Conservation (phyloP, 2,113 vertebrate genomes). For the Corythornis madagascariensis region DNA sequence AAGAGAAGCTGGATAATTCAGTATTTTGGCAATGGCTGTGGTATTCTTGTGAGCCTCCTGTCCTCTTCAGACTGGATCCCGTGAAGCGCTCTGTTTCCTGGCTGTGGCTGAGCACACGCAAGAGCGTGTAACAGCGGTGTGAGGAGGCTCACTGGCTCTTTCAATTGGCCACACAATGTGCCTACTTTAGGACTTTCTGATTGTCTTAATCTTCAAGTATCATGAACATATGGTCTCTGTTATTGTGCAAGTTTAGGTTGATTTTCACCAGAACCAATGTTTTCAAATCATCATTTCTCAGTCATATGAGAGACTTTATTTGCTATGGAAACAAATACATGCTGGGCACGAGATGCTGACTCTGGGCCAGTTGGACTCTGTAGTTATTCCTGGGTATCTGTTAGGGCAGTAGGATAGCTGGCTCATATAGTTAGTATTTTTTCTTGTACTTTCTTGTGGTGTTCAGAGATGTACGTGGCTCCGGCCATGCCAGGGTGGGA, state of each 20-base stretch:
- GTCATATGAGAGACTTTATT: slow-evolving; percentile 65
- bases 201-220: slow-evolving; percentile 38
- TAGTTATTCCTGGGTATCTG: slow-evolving; percentile 53
- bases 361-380: slow-evolving; percentile 65
- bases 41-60: not conserved
- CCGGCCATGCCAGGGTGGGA: not conserved
- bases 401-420: slow-evolving; percentile 61
- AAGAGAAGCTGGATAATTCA: not conserved
- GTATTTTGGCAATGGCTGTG: not conserved
- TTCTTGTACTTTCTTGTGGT: not conserved
- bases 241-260: slow-evolving; percentile 61
- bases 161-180: not conserved
- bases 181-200: not conserved
- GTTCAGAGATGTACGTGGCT: not conserved
- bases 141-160: not conserved
- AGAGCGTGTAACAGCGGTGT: rapidly evolving
- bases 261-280: slow-evolving; percentile 67
- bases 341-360: slow-evolving; percentile 62
- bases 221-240: slow-evolving; percentile 50
- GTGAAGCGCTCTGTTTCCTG: not conserved
- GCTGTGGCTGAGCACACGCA: not conserved
- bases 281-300: slow-evolving; percentile 66
- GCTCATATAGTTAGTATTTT: slow-evolving; percentile 8
- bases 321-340: slow-evolving; percentile 68
- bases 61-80: not conserved